Evolutionary conservation across 2,888 invertebrate genomes (phyloP), one percentile per base, ranked within the genome.

Genomic region (Tachina fera): DNA sequence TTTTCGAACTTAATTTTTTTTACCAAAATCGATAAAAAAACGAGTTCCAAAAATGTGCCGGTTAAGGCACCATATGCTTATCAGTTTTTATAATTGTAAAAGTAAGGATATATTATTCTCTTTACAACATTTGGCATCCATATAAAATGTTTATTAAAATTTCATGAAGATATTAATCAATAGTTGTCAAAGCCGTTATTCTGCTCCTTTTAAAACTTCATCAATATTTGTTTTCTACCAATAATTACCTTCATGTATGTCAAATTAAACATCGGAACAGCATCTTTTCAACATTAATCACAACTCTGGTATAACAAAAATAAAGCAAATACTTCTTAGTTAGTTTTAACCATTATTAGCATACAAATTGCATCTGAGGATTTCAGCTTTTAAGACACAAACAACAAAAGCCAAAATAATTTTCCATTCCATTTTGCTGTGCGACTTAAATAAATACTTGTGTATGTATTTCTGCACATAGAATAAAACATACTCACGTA

Each of bases 381-480:
- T 31, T 63, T 53, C 10, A 43, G 9, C 14, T 51, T 39, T 65
- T 13, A 61, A 58, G 39, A 11, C 9, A 22, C 5, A 65, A 60
- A 51, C 3, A 83, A 39, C 41, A 89, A 89, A 90, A 88, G 88
- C 87, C 84, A 84, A 87, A 88, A 67, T 65, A 61, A 51, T 43
- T 51, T 76, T 49, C 8, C 45, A 45, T 71, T 63, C 53, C 11
- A 43, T 43, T 31, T 31, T 31, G 3, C 31, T 31, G 4, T 31
- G 31, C 31, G 3, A 31, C 31, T 31, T 31, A 31, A 31, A 31
- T 31, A 31, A 2, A 2, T 31, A 31, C 4, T 71, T n/a, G 8
- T 61, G 41, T 53, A 39, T 6, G 53, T 70, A 22, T 31, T n/a
- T n/a, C n/a, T n/a, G 4, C 31, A 31, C 31, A 4, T n/a, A n/a